Base-by-base conservation (phyloP, 2,113 vertebrate genomes). In the Cynoglossus semilaevis region DNA sequence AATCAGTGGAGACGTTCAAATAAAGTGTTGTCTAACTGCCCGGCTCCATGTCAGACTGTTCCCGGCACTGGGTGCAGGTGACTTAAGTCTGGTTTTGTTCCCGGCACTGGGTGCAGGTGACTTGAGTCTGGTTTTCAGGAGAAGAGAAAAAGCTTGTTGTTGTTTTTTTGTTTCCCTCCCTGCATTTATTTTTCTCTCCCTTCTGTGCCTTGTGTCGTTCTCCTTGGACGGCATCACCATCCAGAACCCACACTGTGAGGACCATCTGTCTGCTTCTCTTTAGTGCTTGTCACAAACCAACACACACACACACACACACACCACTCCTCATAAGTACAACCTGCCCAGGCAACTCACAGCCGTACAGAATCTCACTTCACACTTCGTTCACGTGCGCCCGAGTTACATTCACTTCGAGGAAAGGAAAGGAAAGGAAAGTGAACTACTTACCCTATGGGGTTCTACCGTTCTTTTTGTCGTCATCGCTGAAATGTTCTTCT, bases 251-350 rank as follows among this genome's bases (percentile, higher is more conserved):
- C 58, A 84, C 83, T 59, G 88, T 79, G 86, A 69, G 29, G 72
- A 68, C 88, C 86, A 89, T 89, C 88, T 89, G 88, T 82, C 78
- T 35, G 47, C 72, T 81, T 85, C 66, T 82, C 69, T 78, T 82
- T 80, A 67, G 74, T 55, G 58, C 70, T 70, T 59, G 62, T 81
- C 65, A 70, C 74, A 82, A 86, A 82, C 67, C 79, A 73, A 72
- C 67, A 52, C 63, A 59, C 22, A 29, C 22, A 29, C 22, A 29
- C 22, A 29, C 22, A 29, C 22, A 29, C 22, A 29, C 22, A 29
- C 73, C 71, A 58, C 57, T 78, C 82, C 70, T 79, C 69, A 80
- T 67, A 51, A 68, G 59, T 46, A 66, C 61, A 66, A 54, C 48
- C 65, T 74, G 70, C 75, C 65, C 55, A 12, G 37, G 44, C 51